Evolutionary conservation across 2,113 vertebrate species (phyloP).

Genomic region (Nothobranchius kuhntae): DNA sequence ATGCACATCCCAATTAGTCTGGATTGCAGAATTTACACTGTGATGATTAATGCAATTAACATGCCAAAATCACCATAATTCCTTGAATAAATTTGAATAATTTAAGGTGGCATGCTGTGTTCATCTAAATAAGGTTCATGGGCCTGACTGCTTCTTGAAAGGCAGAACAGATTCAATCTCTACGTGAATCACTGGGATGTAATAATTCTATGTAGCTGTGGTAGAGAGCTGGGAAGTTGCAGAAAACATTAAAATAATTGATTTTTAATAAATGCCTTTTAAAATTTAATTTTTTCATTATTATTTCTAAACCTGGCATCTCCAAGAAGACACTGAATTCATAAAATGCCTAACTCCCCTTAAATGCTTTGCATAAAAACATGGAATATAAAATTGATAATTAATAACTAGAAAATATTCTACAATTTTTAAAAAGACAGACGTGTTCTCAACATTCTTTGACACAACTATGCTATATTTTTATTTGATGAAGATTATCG

Average conservation of each 20-base stretch:
- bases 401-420: neutral
- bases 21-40: constrained; percentile 39
- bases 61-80: constrained; percentile 36
- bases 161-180: neutral
- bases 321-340: neutral
- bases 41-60: constrained; percentile 59
- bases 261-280: no score
- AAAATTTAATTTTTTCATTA: no score
- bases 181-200: neutral
- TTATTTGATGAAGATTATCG: constrained; percentile 21
- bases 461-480: constrained; percentile 17
- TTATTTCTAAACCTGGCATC: no score
- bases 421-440: constrained; percentile 8
- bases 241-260: neutral
- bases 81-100: constrained; percentile 54
- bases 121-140: constrained; percentile 11
- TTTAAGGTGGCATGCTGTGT: constrained; percentile 26
- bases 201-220: neutral
- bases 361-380: no score
- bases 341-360: no score
- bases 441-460: constrained; percentile 5
- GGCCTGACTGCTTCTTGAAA: constrained; percentile 10
- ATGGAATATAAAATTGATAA: no score
- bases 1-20: constrained; percentile 42
- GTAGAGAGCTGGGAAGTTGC: neutral